These are phyloP conservation scores for Gymnosoma rotundatum DNA, from an alignment of 2,888 invertebrate genomes.

Conservation along the genomic window DNA sequence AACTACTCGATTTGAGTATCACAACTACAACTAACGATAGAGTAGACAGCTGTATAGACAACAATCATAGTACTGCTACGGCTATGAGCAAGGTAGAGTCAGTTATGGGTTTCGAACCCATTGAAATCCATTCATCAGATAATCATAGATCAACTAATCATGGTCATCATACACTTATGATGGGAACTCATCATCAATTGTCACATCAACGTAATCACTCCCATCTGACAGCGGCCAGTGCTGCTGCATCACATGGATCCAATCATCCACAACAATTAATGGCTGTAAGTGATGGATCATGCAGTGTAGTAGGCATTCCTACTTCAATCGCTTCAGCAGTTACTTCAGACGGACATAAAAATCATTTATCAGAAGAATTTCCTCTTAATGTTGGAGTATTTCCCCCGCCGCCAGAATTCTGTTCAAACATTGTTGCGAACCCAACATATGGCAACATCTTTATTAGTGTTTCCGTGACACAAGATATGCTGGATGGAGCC, in stretches of 20 bases:
- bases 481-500: constrained; percentile 85
- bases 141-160: constrained; percentile 78
- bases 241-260: constrained; percentile 61
- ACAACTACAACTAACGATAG: constrained; percentile 87
- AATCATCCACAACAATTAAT: constrained; percentile 76
- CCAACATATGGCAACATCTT: constrained; percentile 87
- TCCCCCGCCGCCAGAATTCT: constrained; percentile 85
- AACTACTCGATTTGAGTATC: constrained; percentile 90
- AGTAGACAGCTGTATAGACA: constrained; percentile 85
- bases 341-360: constrained; percentile 74
- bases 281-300: constrained; percentile 78
- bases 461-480: constrained; percentile 90
- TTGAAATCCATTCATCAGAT: constrained; percentile 85
- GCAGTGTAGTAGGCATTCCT: constrained; percentile 79
- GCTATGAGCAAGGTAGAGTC: constrained; percentile 82
- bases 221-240: constrained; percentile 68
- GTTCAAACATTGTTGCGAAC: constrained; percentile 81
- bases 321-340: constrained; percentile 75
- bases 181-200: constrained; percentile 65
- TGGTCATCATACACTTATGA: constrained; percentile 70
- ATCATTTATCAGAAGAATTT: constrained; percentile 81
- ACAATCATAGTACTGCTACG: constrained; percentile 84
- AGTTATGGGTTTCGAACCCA: constrained; percentile 84
- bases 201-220: constrained; percentile 72
- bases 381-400: constrained; percentile 83